phyloP scores from a whole-genome alignment of 2,797 vertebrate species.

The Eospalax fontanierii region DNA sequence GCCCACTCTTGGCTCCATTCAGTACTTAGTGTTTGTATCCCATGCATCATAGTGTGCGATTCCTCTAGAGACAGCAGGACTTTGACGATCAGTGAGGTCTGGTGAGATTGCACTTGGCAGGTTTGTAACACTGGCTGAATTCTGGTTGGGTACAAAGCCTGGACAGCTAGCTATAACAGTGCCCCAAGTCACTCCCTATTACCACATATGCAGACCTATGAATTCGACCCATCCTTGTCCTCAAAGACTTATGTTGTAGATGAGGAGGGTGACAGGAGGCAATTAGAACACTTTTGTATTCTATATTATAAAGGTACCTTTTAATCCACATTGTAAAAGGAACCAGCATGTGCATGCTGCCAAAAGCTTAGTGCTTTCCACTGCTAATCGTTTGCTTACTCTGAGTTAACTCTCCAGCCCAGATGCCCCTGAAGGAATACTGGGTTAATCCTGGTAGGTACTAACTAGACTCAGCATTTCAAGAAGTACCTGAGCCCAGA shows the following conservation, averaged over 20 bases:
- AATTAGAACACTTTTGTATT: not conserved
- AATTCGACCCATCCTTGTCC: not conserved
- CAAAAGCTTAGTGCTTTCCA: not conserved
- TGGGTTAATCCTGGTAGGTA: not conserved
- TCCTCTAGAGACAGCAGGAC: not conserved
- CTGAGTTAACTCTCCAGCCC: not conserved
- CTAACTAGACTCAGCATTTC: not conserved
- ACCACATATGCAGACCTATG: too few species aligned
- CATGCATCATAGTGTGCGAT: not conserved
- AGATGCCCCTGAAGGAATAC: not conserved
- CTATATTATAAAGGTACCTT: not conserved
- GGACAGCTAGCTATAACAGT: not conserved
- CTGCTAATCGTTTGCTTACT: not conserved
- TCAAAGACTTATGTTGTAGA: constrained; percentile 21
- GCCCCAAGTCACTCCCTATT: not conserved
- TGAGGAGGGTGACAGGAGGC: not conserved
- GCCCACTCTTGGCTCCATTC: not conserved
- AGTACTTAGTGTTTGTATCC: too few species aligned
- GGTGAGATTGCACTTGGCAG: not conserved
- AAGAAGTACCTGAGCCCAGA: not conserved
- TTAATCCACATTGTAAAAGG: not conserved
- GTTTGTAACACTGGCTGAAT: not conserved
- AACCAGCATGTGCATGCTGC: not conserved
- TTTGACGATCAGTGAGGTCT: not conserved
- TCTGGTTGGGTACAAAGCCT: not conserved